Base-by-base conservation (phyloP, 2,797 vertebrate genomes). In the Sebastes itinus region DNA sequence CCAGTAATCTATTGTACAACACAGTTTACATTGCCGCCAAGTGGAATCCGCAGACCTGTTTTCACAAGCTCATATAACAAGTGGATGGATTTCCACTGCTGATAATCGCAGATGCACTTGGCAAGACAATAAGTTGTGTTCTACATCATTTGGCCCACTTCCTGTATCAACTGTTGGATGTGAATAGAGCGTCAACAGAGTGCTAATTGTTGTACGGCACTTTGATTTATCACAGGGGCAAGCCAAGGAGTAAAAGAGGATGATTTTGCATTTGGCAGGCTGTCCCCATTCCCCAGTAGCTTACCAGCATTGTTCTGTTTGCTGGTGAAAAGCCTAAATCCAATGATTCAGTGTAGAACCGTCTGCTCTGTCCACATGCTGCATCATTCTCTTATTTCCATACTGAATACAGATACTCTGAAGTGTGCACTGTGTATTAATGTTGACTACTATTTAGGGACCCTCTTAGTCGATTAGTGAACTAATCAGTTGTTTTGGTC, bases 131-230 rank as follows among this genome's bases (percentile, higher is more conserved):
- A 79, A 84, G 80, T 82, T 82, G 85, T 75, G 86, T 93, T 93
- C 72, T 76, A 82, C 85, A 88, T 91, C 84, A 82, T 91, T 94
- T 94, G 94, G 92, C 94, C 72, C 78, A 82, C 81, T 88, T 94
- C 89, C 88, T 92, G 82, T 87, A 83, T 93, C 90, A 88, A 91
- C 87, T 89, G 92, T 92, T 91, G 90, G 89, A 88, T 91, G 89
- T 88, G 86, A 89, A 84, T 61, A 72, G 84, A 88, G 92, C 94
- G 93, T 95, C 92, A 92, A 91, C 88, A 80, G 85, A 90, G 89
- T 90, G 92, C 83, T 93, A 94, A 94, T 94, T 94, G 91, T 93
- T 85, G 86, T 83, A 89, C 30, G 12, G 67, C 82, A 76, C 83
- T 92, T 86, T 90, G 84, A 93, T 91, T 92, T 91, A 92, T 93